A percentile compares a stretch with the other conserved stretches of the same genome.
Evolutionary conservation across 2,888 invertebrate species (phyloP).

Genomic region (Ischnus inquisitorius): DNA sequence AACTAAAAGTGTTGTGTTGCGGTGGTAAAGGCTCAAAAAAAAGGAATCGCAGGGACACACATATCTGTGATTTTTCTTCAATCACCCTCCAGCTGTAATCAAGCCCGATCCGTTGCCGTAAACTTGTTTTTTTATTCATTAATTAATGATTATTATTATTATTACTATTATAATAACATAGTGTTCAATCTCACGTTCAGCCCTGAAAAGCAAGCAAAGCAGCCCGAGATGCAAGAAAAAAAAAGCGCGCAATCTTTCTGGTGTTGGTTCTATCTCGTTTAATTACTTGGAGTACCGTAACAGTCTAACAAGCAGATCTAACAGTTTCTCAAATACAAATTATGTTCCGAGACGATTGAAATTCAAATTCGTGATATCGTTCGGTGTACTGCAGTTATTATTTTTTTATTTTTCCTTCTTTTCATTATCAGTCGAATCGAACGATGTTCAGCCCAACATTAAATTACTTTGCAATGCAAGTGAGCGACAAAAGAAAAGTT

Average conservation of each 20-base stretch:
- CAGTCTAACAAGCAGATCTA: slow-evolving; percentile 83
- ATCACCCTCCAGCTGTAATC: slow-evolving; percentile 37
- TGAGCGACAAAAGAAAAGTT: slow-evolving; percentile 38
- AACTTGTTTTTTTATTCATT: slow-evolving; percentile 15
- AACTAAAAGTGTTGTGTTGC: slow-evolving; percentile 59
- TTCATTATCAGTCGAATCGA: slow-evolving; percentile 34
- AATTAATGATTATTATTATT: slow-evolving; percentile 14
- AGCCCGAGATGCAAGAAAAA: slow-evolving; percentile 53
- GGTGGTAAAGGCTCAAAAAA: slow-evolving; percentile 45
- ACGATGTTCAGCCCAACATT: slow-evolving; percentile 46
- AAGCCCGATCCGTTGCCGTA: slow-evolving; percentile 40
- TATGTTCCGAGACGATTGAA: slow-evolving; percentile 53
- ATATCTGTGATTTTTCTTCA: slow-evolving; percentile 51
- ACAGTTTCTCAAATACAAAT: slow-evolving; percentile 75
- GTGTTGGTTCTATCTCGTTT: slow-evolving; percentile 82
- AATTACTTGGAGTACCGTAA: slow-evolving; percentile 79
- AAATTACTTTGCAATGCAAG: slow-evolving; percentile 45
- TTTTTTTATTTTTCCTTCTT: slow-evolving; percentile 9
- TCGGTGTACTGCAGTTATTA: slow-evolving; percentile 23
- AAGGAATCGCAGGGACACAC: slow-evolving; percentile 36
- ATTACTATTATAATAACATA: slow-evolving; percentile 20
- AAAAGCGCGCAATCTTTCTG: slow-evolving; percentile 78
- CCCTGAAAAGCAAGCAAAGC: slow-evolving; percentile 38
- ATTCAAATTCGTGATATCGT: slow-evolving; percentile 39
- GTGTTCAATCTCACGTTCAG: slow-evolving; percentile 47